phyloP scores from a whole-genome alignment of 2,113 vertebrate species.

The Cyphomyrus plagiostoma region DNA sequence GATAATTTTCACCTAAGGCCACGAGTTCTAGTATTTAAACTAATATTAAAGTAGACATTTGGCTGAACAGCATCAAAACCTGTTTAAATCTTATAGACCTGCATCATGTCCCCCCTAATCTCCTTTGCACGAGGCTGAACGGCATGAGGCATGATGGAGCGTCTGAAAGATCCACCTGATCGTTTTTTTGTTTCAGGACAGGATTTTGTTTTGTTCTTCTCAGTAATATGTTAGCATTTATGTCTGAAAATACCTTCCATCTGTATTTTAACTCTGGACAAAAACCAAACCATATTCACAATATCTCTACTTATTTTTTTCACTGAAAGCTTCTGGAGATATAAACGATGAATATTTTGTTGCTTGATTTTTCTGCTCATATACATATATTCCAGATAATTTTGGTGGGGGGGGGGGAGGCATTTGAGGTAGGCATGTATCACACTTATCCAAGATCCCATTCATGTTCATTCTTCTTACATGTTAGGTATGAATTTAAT shows the following conservation, averaged over 20 bases:
- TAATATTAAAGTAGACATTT: no score
- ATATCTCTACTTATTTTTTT: background rate
- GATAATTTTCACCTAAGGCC: no score
- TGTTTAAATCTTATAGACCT: no score
- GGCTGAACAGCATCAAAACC: no score
- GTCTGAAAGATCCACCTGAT: background rate
- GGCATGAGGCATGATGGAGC: background rate
- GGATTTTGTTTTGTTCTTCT: background rate
- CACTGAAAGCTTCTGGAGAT: background rate
- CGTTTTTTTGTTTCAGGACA: background rate
- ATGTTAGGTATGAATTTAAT: slow-evolving; percentile 40
- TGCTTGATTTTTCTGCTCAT: background rate
- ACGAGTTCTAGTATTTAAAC: no score
- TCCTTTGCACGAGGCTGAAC: no score
- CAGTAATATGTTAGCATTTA: background rate
- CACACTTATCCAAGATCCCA: slow-evolving; percentile 16
- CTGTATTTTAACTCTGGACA: background rate
- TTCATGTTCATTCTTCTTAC: slow-evolving; percentile 16
- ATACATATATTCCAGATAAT: background rate
- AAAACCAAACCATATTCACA: background rate
- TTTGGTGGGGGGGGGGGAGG: background rate
- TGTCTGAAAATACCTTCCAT: background rate
- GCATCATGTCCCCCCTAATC: no score
- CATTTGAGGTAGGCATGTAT: background rate
- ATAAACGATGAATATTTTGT: background rate